Evolutionary conservation across 2,113 vertebrate species (phyloP).

Genomic region (Uria aalge): DNA sequence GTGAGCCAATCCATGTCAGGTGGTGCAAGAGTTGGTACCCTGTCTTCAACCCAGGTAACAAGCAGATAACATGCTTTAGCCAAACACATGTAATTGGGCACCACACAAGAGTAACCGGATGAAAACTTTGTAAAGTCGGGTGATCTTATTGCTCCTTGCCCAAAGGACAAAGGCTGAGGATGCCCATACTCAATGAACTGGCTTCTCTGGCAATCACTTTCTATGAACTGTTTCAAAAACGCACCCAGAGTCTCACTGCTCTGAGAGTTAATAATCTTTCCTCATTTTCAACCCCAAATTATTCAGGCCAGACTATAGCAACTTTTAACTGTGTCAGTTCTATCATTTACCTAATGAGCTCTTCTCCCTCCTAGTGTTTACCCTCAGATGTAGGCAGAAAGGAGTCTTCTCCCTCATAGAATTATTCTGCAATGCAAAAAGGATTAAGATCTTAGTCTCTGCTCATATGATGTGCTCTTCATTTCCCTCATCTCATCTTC

Average conservation of each 20-base stretch:
- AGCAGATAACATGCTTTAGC: not conserved
- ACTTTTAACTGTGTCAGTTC: not conserved
- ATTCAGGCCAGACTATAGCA: not conserved
- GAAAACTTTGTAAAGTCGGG: not conserved
- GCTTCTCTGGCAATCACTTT: not conserved
- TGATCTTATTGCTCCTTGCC: not conserved
- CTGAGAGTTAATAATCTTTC: not conserved
- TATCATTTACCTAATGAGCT: not conserved
- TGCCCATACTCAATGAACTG: not conserved
- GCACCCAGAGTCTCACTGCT: not conserved
- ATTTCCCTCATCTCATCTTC: not conserved
- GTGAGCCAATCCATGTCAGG: fast-evolving
- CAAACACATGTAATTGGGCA: not conserved
- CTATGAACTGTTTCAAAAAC: not conserved
- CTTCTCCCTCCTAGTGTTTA: conserved; percentile 5
- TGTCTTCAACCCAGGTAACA: not conserved
- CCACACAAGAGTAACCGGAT: not conserved
- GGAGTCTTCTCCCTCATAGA: not conserved
- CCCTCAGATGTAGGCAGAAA: conserved; percentile 11
- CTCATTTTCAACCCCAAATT: not conserved
- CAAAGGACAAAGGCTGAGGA: not conserved
- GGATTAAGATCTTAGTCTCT: not conserved
- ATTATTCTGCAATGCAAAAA: not conserved
- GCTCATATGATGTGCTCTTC: not conserved
- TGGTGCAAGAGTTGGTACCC: not conserved